These are phyloP conservation scores for Augochlorella aurata DNA, from an alignment of 2,888 invertebrate genomes.

Conservation along the genomic window DNA sequence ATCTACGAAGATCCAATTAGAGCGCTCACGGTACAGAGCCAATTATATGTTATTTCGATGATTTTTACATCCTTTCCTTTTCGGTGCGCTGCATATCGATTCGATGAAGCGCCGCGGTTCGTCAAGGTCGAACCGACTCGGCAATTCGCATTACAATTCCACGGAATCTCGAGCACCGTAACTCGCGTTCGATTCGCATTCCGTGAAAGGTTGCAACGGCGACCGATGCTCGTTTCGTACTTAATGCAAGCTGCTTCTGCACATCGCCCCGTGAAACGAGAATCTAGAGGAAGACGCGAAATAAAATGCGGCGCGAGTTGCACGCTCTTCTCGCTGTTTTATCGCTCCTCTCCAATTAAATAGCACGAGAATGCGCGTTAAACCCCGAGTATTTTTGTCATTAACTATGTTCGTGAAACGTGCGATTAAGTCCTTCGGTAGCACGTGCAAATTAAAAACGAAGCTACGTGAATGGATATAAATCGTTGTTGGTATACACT, in stretches of 20 bases:
- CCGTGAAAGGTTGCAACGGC: slow-evolving; percentile 66
- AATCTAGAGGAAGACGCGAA: neutral
- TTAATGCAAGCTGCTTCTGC: slow-evolving; percentile 65
- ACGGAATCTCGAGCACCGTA: slow-evolving; percentile 64
- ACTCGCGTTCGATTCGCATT: slow-evolving; percentile 71
- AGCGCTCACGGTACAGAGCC: neutral
- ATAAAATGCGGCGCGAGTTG: neutral
- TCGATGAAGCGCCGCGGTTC: neutral
- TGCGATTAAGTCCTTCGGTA: neutral
- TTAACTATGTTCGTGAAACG: neutral
- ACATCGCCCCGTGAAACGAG: slow-evolving; percentile 36
- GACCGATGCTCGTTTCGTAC: slow-evolving; percentile 70
- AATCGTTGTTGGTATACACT: neutral
- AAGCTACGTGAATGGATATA: too few relatives aligned
- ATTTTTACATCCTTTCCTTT: neutral
- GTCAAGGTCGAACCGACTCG: slow-evolving; percentile 54
- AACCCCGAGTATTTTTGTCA: neutral
- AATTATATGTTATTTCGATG: neutral
- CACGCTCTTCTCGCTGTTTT: neutral
- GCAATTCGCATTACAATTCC: slow-evolving; percentile 39
- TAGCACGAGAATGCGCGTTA: neutral
- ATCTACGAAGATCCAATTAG: neutral
- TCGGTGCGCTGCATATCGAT: neutral
- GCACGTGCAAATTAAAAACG: neutral
- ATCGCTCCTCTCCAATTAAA: slow-evolving; percentile 2